Base-by-base conservation (phyloP, 2,113 vertebrate species). In the Chlamydotis undulata region DNA sequence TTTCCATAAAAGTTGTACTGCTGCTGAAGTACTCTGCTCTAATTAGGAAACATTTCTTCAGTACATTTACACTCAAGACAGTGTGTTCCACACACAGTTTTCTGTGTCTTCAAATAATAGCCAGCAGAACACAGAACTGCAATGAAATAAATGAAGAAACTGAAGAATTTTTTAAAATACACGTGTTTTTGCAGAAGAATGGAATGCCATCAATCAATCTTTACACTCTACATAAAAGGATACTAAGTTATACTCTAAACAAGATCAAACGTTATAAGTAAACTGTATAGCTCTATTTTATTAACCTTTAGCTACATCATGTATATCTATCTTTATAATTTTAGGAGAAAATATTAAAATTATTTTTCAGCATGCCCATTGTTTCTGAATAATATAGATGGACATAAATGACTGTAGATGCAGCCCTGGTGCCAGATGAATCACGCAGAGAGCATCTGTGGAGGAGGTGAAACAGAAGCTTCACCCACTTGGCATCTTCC, bases 31-130 rank as follows among this genome's bases (percentile, higher is more conserved):
- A 57, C 53, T 52, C 49, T 71, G 5, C 90, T 92, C 57, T 47
- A 93, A 94, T 88, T 57, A 55, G 14, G n/a, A 77, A 82, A n/a
- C 89, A 84, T 90, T 93, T 91, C 80, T 80, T 92, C 50, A 65
- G n/a, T 49, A 77, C 8, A 5, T 53, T 83, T 77, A 5, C 49
- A 77, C 71, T 83, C 83, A 90, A 90, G 55, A 80, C 19, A 81
- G 13, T 35, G 7, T 55, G 80, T 82, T 96, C 39, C 49, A 73
- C 45, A 81, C 39, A 68, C 28, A 70, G 45, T 70, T 88, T 92
- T 76, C 67, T 67, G 37, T 81, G 47, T 65, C 67, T 67, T 89
- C 45, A 47, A 92, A 67, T 47, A 94, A 64, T 39, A 56, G 61
- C 22, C 33, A 88, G 23, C 10, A 75, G 52, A 92, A 93, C 95